Base-by-base conservation (phyloP, 2,113 vertebrate species). In the Toxotes chatareus region DNA sequence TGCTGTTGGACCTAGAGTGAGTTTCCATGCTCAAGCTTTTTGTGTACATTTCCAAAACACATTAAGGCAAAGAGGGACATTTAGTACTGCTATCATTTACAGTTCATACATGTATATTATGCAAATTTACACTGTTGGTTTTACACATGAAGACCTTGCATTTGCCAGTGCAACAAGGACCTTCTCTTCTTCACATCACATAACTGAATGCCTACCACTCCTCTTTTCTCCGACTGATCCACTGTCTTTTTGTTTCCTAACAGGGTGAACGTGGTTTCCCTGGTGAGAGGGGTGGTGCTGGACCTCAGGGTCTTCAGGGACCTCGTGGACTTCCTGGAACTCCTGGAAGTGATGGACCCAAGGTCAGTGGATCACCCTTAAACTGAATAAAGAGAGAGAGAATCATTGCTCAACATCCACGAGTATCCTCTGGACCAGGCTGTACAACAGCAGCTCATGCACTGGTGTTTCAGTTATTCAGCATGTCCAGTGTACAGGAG, bases 221-320 rank as follows among this genome's bases (percentile, higher is more conserved):
- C 4, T n/a, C 4, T 12, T 67, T 44, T 55, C 62, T 77, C 12
- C 14, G 14, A 0, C 32, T 79, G 19, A 83, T 44, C 44, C 10
- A 9, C 17, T 59, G 32, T 66, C 6, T 73, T 53, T 27, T 66
- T 77, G 68, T 73, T 63, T 59, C 17, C 32, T 63, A 0, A 76
- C 87, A 99, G 98, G 98, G 98, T 1, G 98, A 99, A 86, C 96
- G 98, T 21, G 98, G 98, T 70, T 99, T 99, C 96, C 98, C 98
- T 23, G 98, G 98, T 12, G 98, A 99, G 92, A 97, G 98, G 8
- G 98, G 98, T 68, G 95, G 96, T 75, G 95, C 96, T 0, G 98
- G 98, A 0, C 8, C 97, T 31, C 98, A 98, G 84, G 98, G 98
- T 80, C 96, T 99, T 47, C 97, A 98, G 87, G 98, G 98, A 12